Percentiles rank a stretch among this genome's conserved stretches.
Evolutionary conservation across 2,888 invertebrate species (phyloP).

Genomic region (Napeogenes sylphis): DNA sequence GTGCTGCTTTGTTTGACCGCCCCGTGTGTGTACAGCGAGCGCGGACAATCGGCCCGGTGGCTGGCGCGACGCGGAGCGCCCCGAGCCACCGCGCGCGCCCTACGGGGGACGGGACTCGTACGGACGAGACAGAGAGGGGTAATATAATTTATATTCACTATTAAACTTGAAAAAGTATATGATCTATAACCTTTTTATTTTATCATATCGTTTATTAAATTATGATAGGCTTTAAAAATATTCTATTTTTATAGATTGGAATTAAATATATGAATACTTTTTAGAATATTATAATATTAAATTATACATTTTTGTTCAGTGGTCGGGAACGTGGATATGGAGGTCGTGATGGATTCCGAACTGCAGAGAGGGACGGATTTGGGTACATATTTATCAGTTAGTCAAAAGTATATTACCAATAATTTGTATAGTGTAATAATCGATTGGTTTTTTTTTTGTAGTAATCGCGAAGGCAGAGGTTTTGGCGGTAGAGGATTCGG

Average conservation of each 20-base stretch:
- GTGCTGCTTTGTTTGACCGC: neutral
- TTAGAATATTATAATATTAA: neutral
- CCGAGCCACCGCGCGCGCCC: conserved; percentile 64
- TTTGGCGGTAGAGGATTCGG: conserved; percentile 66
- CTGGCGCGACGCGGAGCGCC: conserved; percentile 71
- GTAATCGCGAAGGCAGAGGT: conserved; percentile 61
- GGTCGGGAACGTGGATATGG: conserved; percentile 52
- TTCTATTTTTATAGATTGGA: neutral
- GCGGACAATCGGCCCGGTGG: conserved; percentile 68
- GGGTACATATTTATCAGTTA: conserved; percentile 22
- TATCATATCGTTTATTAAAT: no score
- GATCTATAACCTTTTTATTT: no score
- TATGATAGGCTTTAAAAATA: neutral
- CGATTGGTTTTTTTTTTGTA: conserved; percentile 30
- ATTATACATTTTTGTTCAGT: conserved; percentile 16
- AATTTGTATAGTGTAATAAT: conserved; percentile 3
- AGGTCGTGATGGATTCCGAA: conserved; percentile 66
- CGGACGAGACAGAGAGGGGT: conserved; percentile 53
- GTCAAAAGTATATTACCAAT: neutral
- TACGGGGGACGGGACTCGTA: conserved; percentile 73
- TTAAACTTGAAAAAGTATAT: no score
- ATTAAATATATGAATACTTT: no score
- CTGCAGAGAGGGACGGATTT: conserved; percentile 59
- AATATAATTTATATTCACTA: neutral
- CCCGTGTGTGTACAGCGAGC: conserved; percentile 48